These are phyloP conservation scores for Agonum fuliginosum DNA, from an alignment of 2,888 invertebrate species.

Conservation along the genomic window DNA sequence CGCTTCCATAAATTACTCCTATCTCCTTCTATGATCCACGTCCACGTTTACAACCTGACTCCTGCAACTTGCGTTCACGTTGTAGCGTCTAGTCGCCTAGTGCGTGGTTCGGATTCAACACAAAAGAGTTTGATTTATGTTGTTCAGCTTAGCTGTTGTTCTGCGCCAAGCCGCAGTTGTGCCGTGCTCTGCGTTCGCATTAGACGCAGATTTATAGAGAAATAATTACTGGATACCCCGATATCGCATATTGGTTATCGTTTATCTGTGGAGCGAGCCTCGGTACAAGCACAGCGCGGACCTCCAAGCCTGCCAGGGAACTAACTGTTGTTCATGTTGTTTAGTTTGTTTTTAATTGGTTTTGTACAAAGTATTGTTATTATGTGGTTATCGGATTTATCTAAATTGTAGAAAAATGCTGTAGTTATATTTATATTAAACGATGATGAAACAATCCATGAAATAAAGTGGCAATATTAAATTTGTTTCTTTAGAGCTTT, in stretches of 20 bases:
- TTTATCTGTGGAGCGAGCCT: too few relatives aligned
- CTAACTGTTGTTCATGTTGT: background rate
- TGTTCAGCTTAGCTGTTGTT: conserved; percentile 3
- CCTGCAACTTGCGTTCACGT: too few relatives aligned
- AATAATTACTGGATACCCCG: conserved; percentile 28
- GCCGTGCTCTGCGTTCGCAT: conserved; percentile 17
- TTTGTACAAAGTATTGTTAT: background rate
- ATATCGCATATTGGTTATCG: conserved; percentile 22
- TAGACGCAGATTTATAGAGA: conserved; percentile 30
- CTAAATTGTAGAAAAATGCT: background rate
- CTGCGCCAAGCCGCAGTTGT: conserved; percentile 9
- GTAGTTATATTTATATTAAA: background rate
- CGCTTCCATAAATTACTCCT: background rate
- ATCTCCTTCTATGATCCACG: background rate
- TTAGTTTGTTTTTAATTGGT: conserved; percentile 3
- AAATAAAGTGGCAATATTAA: background rate
- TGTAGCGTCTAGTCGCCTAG: too few relatives aligned
- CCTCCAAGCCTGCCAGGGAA: background rate
- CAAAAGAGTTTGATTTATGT: conserved; percentile 33
- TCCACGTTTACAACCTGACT: too few relatives aligned
- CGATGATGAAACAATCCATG: background rate
- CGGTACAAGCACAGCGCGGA: background rate
- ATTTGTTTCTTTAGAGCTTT: too few relatives aligned
- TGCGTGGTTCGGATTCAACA: conserved; percentile 13
- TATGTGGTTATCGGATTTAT: conserved; percentile 9